phyloP scores from a whole-genome alignment of 2,113 vertebrate species.

The Menidia beryllina region DNA sequence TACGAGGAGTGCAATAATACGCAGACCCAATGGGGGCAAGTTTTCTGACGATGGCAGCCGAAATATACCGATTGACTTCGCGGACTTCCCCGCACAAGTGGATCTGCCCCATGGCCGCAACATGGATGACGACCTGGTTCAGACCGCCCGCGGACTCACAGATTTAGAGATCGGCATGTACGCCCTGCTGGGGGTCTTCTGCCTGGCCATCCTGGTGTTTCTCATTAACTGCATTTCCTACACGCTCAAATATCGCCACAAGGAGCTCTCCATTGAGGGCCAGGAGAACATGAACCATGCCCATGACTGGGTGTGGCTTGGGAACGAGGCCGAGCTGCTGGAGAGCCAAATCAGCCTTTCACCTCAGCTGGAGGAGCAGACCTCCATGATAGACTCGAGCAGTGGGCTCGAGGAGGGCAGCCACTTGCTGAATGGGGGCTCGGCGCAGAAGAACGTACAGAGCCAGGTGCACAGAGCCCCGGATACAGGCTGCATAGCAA shows the following conservation, averaged over 20 bases:
- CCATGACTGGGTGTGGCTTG: constrained; percentile 98
- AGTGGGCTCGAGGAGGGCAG: constrained; percentile 82
- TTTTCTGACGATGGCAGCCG: constrained; percentile 81
- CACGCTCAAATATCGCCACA: constrained; percentile 92
- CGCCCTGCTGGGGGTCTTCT: constrained; percentile 95
- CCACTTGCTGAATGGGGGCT: constrained; percentile 86
- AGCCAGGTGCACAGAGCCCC: constrained; percentile 82
- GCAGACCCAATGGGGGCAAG: constrained; percentile 81
- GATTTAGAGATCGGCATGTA: constrained; percentile 99
- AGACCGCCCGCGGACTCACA: constrained; percentile 85
- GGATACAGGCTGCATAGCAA: constrained; percentile 67
- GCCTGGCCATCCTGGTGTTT: constrained; percentile 96
- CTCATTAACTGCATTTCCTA: constrained; percentile 96
- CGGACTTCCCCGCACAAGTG: constrained; percentile 91
- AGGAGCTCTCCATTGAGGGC: constrained; percentile 91
- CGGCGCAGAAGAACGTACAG: constrained; percentile 80
- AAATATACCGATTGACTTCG: constrained; percentile 89
- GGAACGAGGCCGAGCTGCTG: constrained; percentile 90
- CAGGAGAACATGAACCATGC: constrained; percentile 89
- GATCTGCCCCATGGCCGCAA: constrained; percentile 85
- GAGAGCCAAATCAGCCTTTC: constrained; percentile 84
- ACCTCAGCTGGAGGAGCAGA: constrained; percentile 85
- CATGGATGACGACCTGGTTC: constrained; percentile 82
- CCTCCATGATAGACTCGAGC: constrained; percentile 88
- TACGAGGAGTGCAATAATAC: constrained; percentile 80